These are phyloP conservation scores for Opisthocomus hoazin DNA, from an alignment of 2,113 vertebrate species.

Conservation along the genomic window DNA sequence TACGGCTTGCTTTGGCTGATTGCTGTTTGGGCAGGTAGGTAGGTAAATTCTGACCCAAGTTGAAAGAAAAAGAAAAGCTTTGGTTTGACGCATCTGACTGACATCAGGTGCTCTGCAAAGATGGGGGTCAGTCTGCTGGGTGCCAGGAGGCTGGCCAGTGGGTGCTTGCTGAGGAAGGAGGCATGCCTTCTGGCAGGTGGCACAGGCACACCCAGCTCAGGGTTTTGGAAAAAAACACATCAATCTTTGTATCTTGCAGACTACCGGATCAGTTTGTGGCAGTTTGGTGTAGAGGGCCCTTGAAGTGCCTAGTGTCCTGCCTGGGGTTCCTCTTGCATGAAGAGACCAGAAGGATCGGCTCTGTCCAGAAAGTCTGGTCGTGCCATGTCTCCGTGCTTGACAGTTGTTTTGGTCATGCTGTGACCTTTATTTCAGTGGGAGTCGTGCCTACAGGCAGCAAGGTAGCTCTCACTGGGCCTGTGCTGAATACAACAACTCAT, in stretches of 20 bases:
- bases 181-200: neutral
- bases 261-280: neutral
- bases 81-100: neutral
- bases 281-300: neutral
- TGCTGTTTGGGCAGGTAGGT: neutral
- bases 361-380: neutral
- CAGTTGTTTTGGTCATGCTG: neutral
- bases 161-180: neutral
- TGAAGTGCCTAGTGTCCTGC: neutral
- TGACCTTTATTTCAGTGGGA: neutral
- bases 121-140: rapidly evolving
- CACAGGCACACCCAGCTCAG: neutral
- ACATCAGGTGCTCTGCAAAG: neutral
- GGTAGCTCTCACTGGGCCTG: no score
- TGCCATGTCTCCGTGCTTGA: neutral
- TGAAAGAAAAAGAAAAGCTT: neutral
- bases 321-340: neutral
- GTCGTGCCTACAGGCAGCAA: neutral
- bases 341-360: neutral
- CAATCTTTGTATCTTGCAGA: neutral
- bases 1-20: neutral
- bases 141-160: neutral
- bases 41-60: neutral
- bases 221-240: neutral
- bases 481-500: neutral